Base-by-base conservation (phyloP, 1,140 invertebrate genomes). In the Onthophagus taurus region DNA sequence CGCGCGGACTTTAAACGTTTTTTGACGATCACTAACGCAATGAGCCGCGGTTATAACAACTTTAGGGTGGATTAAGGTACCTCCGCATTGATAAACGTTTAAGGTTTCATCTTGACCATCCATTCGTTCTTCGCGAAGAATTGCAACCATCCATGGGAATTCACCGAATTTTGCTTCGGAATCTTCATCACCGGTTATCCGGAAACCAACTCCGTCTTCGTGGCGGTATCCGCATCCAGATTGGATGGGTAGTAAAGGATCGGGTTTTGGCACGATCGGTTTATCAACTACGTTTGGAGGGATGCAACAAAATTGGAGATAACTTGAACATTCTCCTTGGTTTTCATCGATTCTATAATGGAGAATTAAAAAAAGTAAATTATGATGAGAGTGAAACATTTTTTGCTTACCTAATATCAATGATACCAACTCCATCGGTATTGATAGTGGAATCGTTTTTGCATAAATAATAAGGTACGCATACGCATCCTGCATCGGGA, bases 141-240 rank as follows among this genome's bases (percentile, higher is more conserved):
- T 71, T 0, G 84, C 85, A 0, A 85, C 77, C 83, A 86, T 87
- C 85, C 85, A 89, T 0, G 85, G 84, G 61, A 87, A 88, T 59
- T 86, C 82, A 1, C 72, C 79, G 47, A 78, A 81, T 53, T 81
- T 73, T 0, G 79, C 66, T 53, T 83, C 79, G 26, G 72, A 69
- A 33, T 80, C 65, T 0, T 45, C 57, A 7, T 68, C 61, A 0
- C 80, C 79, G 2, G 72, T 78, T 41, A 84, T 83, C 9, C 78
- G 60, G 50, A 80, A 78, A 16, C 79, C 77, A 9, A 83, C 67
- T n/a, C 81, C 80, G 0, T 75, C 67, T 1, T 68, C 56, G 51
- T 80, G 72, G 20, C 78, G 64, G 9, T 66, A 59, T 2, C 81
- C 81, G 50, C 82, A 84, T 3, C 69, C 65, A 2, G 44, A 53